phyloP scores from a whole-genome alignment of 92 coral and sea anemone species.

The Blastomussa wellsi region DNA sequence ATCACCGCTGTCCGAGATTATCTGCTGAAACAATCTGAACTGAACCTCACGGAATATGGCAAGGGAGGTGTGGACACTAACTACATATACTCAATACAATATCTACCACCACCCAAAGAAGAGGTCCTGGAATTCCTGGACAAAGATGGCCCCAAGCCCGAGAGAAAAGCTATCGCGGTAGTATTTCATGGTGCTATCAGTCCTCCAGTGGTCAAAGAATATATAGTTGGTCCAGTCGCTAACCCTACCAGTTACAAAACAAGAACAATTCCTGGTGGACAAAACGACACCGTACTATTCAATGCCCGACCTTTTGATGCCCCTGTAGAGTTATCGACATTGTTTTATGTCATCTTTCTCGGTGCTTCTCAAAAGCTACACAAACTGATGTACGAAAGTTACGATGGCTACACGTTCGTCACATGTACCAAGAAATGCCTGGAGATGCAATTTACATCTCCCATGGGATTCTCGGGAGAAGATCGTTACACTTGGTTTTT shows the following conservation, averaged over 20 bases:
- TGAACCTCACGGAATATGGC: conserved; percentile 45
- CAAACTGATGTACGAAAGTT: conserved; percentile 57
- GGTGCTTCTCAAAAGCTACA: conserved; percentile 22
- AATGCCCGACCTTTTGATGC: conserved; percentile 59
- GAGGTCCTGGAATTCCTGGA: too few species aligned
- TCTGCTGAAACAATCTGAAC: too few species aligned
- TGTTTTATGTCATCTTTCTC: conserved; percentile 3
- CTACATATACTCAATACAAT: conserved; percentile 55
- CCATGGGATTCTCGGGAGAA: conserved; percentile 47
- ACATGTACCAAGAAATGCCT: conserved; percentile 35
- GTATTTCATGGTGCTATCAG: conserved; percentile 59
- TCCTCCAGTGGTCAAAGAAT: conserved; percentile 60
- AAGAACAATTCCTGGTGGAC: too few species aligned
- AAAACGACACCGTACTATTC: too few species aligned
- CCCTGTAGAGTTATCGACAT: neutral
- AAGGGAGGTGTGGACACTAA: conserved; percentile 41
- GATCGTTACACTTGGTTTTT: conserved; percentile 40
- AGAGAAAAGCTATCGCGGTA: too few species aligned
- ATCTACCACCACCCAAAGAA: conserved; percentile 47
- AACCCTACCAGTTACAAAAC: conserved; percentile 47
- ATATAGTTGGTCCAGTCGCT: conserved; percentile 45
- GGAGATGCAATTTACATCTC: conserved; percentile 26
- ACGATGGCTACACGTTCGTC: conserved; percentile 51
- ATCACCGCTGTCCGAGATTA: too few species aligned
- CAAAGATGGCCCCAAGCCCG: too few species aligned